Conservation (phyloP, 2,888 invertebrate genomes). For the Boloria euphrosyne region DNA sequence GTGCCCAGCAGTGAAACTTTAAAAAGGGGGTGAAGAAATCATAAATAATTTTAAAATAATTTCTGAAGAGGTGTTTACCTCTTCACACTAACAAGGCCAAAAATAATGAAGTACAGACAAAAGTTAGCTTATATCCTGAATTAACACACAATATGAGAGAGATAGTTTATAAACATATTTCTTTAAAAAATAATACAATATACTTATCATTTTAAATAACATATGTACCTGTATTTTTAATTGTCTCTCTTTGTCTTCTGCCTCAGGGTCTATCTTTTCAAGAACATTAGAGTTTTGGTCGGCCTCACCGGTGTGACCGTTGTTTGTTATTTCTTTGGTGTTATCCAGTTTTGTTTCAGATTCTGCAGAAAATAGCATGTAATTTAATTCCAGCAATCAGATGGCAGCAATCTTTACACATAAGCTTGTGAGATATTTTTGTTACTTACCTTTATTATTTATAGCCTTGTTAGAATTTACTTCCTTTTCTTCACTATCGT, state of each 20-base stretch:
- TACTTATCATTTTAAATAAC: not conserved
- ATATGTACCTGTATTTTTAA: slow-evolving; percentile 60
- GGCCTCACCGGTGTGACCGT: slow-evolving; percentile 59
- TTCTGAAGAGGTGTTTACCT: no score
- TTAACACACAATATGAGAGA: no score
- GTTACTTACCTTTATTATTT: slow-evolving; percentile 55
- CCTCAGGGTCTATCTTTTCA: slow-evolving; percentile 65
- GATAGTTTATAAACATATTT: no score
- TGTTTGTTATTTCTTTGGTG: slow-evolving; percentile 59
- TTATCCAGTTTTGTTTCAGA: slow-evolving; percentile 48
- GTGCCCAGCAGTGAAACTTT: no score
- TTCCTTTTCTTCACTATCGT: slow-evolving; percentile 67
- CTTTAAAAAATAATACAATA: not conserved
- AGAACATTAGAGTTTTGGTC: slow-evolving; percentile 74
- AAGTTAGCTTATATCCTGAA: no score
- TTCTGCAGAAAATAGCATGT: slow-evolving; percentile 41
- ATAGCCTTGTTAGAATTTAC: slow-evolving; percentile 60
- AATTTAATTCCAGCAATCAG: not conserved
- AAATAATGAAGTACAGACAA: no score
- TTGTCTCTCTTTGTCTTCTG: slow-evolving; percentile 66
- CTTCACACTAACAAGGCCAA: no score
- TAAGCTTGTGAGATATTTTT: not conserved
- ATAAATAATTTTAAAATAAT: not conserved
- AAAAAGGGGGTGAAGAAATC: no score
- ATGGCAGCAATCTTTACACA: not conserved